A percentile compares a stretch with the other conserved stretches of the same genome.
These are phyloP conservation scores for Sepioteuthis lessoniana DNA, from an alignment of 2,888 invertebrate species.

Conservation along the genomic window DNA sequence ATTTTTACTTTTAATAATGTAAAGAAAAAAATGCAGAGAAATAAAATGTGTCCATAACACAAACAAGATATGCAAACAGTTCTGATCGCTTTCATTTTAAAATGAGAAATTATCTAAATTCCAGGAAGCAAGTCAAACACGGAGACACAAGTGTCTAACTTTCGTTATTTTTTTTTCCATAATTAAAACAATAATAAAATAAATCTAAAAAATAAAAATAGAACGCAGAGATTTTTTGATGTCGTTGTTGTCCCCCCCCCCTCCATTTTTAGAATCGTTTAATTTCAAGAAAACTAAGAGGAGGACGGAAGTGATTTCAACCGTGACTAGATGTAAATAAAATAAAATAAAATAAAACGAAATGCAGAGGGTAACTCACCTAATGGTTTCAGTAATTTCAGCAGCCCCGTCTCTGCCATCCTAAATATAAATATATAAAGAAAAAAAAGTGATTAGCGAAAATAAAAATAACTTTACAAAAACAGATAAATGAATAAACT, in stretches of 20 bases:
- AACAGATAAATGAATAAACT: neutral
- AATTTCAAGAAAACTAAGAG: neutral
- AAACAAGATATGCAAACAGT: no score
- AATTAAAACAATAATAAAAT: neutral
- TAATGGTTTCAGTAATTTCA: slow-evolving; percentile 93
- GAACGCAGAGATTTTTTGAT: no score
- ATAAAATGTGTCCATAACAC: neutral
- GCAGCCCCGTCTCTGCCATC: slow-evolving; percentile 84
- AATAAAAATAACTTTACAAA: neutral
- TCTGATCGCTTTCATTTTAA: no score
- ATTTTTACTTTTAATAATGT: neutral
- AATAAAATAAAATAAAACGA: slow-evolving; percentile 48
- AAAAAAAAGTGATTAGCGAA: neutral
- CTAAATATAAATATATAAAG: slow-evolving; percentile 61
- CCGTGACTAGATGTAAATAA: neutral
- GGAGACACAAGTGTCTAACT: neutral
- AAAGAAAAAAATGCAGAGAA: neutral
- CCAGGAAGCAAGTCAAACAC: neutral
- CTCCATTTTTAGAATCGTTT: neutral
- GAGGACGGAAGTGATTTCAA: neutral
- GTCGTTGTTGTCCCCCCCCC: no score
- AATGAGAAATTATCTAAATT: neutral
- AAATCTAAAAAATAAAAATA: no score
- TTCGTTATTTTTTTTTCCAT: neutral
- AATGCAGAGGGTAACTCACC: slow-evolving; percentile 78